phyloP scores from a whole-genome alignment of 2,113 vertebrate genomes.

The Lampris megalopsis region DNA sequence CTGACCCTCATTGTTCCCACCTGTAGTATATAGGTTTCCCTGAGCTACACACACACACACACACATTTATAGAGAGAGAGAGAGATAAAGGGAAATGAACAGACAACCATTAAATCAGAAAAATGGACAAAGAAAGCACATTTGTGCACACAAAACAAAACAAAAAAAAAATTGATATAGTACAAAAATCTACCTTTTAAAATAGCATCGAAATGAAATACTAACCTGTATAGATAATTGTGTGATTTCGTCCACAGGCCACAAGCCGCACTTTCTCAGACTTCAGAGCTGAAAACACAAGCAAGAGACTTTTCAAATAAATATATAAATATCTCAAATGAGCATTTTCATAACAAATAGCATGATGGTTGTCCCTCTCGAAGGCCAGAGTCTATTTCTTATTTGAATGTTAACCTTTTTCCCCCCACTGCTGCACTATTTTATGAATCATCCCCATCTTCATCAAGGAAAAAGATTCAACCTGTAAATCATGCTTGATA shows the following conservation, averaged over 20 bases:
- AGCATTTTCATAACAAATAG: too few species aligned
- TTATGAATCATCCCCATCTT: too few species aligned
- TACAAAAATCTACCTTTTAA: neutral
- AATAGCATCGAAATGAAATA: neutral
- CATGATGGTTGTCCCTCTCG: too few species aligned
- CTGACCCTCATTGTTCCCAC: conserved; percentile 95
- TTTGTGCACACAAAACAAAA: neutral
- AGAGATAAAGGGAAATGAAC: too few species aligned
- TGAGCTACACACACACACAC: conserved; percentile 74
- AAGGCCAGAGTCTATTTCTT: too few species aligned
- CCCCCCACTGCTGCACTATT: too few species aligned
- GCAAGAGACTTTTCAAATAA: neutral
- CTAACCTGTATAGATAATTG: conserved; percentile 92
- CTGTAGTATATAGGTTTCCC: conserved; percentile 87
- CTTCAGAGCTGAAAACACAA: conserved; percentile 87
- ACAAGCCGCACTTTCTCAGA: conserved; percentile 89
- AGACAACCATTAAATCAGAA: too few species aligned
- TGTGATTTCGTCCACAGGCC: conserved; percentile 96
- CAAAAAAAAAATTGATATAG: neutral
- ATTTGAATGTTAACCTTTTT: too few species aligned
- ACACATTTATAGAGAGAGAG: neutral
- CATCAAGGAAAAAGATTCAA: too few species aligned
- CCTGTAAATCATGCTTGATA: too few species aligned
- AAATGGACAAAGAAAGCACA: neutral
- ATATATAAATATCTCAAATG: neutral